phyloP scores from a whole-genome alignment of 1,140 invertebrate genomes.

The Camponotus vicinus region DNA sequence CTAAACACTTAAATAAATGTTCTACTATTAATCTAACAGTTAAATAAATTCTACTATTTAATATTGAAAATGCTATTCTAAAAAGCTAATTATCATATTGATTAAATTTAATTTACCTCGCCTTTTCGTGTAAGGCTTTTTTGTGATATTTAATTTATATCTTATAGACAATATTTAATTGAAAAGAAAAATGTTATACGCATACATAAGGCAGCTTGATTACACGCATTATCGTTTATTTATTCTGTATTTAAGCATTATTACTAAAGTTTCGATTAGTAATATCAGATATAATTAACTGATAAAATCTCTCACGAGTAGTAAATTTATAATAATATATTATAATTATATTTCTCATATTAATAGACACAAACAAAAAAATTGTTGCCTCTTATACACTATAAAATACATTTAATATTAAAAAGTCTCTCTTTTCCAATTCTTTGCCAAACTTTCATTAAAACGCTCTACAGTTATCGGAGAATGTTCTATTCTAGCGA shows the following conservation, averaged over 20 bases:
- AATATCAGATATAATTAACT: neutral
- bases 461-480: constrained; percentile 26
- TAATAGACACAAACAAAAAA: constrained; percentile 25
- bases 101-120: neutral
- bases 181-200: too few species aligned
- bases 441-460: neutral
- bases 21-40: neutral
- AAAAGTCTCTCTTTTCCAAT: constrained; percentile 7
- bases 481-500: neutral
- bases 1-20: constrained; percentile 35
- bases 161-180: neutral
- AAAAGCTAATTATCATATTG: neutral
- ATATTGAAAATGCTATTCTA: neutral
- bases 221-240: constrained; percentile 1
- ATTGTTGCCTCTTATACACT: neutral
- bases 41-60: too few species aligned
- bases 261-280: constrained; percentile 20
- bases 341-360: constrained; percentile 6
- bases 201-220: too few species aligned
- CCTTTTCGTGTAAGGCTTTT: too few species aligned
- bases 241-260: neutral
- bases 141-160: neutral
- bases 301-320: neutral
- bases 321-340: constrained; percentile 16
- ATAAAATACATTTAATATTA: neutral